Percentiles rank a stretch among this genome's conserved stretches.
Conservation (phyloP, 92 coral and sea anemone genomes). For the Zoanthus solanderi region DNA sequence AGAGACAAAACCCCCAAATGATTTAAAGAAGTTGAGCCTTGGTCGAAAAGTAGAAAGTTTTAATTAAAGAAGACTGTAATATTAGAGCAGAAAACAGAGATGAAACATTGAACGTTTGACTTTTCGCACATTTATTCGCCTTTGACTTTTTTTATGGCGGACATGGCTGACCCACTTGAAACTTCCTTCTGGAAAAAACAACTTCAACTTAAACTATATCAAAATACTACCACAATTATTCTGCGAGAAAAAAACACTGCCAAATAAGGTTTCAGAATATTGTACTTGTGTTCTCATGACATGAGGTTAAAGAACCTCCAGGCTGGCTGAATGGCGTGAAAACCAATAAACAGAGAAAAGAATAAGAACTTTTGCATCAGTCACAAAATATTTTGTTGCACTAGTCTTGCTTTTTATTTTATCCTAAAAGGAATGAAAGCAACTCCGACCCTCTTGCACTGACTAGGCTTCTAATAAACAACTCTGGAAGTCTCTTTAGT, state of each 20-base stretch:
- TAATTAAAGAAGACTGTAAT: too few relatives aligned
- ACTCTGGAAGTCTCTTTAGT: constrained; percentile 1
- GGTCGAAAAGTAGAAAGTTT: too few relatives aligned
- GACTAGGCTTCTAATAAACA: not conserved
- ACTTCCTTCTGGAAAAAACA: too few relatives aligned
- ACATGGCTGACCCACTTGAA: too few relatives aligned
- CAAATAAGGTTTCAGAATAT: not conserved
- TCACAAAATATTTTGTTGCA: not conserved
- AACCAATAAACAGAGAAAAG: not conserved
- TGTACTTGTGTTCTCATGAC: not conserved
- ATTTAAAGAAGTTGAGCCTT: too few relatives aligned
- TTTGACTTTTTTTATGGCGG: too few relatives aligned
- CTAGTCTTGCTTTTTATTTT: not conserved
- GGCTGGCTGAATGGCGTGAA: not conserved
- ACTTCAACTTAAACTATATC: too few relatives aligned
- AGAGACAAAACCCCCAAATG: too few relatives aligned
- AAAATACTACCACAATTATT: too few relatives aligned
- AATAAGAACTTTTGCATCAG: not conserved
- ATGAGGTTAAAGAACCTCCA: not conserved
- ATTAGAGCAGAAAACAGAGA: too few relatives aligned
- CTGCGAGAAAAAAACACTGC: not conserved
- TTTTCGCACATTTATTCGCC: too few relatives aligned
- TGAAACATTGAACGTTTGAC: too few relatives aligned
- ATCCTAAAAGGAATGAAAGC: not conserved
- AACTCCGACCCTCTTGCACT: not conserved